Evolutionary conservation across 2,888 invertebrate genomes (phyloP).

Genomic region (Habrosyne pyritoides): DNA sequence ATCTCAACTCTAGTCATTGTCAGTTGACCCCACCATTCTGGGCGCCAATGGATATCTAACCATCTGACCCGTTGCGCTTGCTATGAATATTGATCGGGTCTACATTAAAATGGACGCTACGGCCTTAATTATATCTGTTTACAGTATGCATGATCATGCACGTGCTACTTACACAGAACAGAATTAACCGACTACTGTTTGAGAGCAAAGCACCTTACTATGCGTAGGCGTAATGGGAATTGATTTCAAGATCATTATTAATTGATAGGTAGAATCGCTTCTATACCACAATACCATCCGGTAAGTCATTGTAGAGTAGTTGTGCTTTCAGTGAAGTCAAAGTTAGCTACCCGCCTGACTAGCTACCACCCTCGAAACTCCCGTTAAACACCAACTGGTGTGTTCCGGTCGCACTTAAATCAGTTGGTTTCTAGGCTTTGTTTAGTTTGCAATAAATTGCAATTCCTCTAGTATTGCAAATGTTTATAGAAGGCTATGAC

Average conservation of each 20-base stretch:
- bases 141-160: slow-evolving; percentile 59
- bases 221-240: not conserved
- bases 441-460: no score
- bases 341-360: no score
- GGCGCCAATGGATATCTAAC: slow-evolving; percentile 46
- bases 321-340: no score
- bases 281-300: no score
- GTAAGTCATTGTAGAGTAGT: no score
- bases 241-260: not conserved
- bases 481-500: no score
- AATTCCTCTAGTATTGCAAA: no score
- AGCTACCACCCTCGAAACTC: no score
- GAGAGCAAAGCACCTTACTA: not conserved
- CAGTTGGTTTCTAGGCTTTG: no score
- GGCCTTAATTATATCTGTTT: slow-evolving; percentile 72
- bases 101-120: slow-evolving; percentile 56
- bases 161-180: slow-evolving; percentile 28
- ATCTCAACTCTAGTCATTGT: slow-evolving; percentile 39
- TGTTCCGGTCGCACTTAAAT: no score
- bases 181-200: not conserved
- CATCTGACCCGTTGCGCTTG: slow-evolving; percentile 55
- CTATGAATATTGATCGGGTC: slow-evolving; percentile 65
- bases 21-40: slow-evolving; percentile 31
- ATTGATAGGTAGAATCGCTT: no score
- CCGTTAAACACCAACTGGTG: no score